Evolutionary conservation across 2,113 vertebrate genomes (phyloP).

Genomic region (Lasiurus cinereus): DNA sequence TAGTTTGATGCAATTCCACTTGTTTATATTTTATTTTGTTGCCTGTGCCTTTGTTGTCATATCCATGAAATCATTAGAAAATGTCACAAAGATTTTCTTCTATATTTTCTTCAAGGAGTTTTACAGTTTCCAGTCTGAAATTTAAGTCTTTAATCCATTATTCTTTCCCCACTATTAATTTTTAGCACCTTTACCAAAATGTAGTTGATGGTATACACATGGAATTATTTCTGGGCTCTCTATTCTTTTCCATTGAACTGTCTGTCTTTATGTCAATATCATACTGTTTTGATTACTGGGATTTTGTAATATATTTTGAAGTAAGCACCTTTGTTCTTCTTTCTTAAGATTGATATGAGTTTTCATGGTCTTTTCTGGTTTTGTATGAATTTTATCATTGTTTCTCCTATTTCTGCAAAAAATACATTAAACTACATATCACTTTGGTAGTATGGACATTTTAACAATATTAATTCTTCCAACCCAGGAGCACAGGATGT

Average conservation of each 20-base stretch:
- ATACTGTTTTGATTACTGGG: not conserved
- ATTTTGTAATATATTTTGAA: not conserved
- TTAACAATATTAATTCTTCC: not conserved
- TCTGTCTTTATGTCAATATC: not conserved
- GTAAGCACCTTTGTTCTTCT: not conserved
- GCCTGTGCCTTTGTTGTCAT: not conserved
- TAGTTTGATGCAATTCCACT: not conserved
- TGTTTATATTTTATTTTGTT: not conserved
- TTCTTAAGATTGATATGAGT: not conserved
- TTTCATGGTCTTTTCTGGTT: not conserved
- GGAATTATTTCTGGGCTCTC: not conserved
- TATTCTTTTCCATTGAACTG: not conserved
- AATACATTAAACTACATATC: not conserved
- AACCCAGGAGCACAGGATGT: not conserved
- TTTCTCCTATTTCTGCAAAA: not conserved
- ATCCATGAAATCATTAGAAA: not conserved
- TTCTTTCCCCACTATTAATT: not conserved
- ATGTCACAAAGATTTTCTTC: not conserved
- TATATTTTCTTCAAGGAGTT: not conserved
- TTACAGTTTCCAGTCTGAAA: not conserved
- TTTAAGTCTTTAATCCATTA: not conserved
- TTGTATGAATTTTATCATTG: slow-evolving; percentile 7
- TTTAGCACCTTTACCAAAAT: not conserved
- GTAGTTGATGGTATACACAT: not conserved
- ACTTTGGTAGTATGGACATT: not conserved